Base-by-base conservation (phyloP, 2,888 invertebrate species). In the Zele albiditarsus region DNA sequence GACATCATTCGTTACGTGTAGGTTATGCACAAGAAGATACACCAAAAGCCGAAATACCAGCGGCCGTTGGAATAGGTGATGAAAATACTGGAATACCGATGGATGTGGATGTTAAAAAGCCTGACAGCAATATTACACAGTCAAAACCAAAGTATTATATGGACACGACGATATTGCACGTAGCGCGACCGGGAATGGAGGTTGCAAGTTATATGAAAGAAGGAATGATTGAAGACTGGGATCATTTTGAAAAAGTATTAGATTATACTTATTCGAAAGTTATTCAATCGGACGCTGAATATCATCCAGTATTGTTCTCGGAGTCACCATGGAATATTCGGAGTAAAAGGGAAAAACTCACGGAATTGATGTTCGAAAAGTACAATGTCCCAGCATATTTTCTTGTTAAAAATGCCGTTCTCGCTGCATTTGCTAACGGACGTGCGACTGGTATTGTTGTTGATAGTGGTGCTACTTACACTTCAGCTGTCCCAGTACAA, bases 171-270 rank as follows among this genome's bases (percentile, higher is more conserved):
- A 95, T 95, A 86, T 92, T 99, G 6, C 96, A 97, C 87, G 96
- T 97, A 0, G 97, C 99, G 0, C 92, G 98, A 0, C 78, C 78
- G 14, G 93, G 94, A 79, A 95, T 97, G 95, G 98, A 99, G 88
- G 92, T 97, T 46, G 93, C 93, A 72, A 95, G 95, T 4, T 99
- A 97, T 88, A 96, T 99, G 94, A 98, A 98, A 88, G 99, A 99
- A 83, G 98, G 99, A 65, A 98, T 98, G 94, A 95, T 99, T 63
- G 99, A 99, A 84, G 98, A 99, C 89, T 99, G 99, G 99, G 98
- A 99, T 86, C 91, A 98, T 77, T 99, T 99, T 90, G 99, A 99
- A 90, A 96, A 97, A 90, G 95, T 89, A 84, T 90, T 96, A 31
- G 98, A 99, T 87, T 97, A 99, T 89, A 95, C 97, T 0, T 99